Conservation (phyloP, 1,140 invertebrate genomes). For the Polyergus mexicanus region DNA sequence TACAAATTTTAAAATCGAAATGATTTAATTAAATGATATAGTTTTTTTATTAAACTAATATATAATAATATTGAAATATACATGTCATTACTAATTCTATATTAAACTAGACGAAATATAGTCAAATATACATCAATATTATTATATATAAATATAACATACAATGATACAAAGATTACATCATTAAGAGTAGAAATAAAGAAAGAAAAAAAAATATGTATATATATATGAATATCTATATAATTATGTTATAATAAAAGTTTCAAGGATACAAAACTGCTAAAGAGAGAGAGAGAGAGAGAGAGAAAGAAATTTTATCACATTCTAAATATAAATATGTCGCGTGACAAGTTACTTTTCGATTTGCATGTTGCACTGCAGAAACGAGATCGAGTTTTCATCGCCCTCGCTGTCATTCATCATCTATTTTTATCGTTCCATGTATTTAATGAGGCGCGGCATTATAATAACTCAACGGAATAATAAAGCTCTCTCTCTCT, state of each 20-base stretch:
- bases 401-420: background rate
- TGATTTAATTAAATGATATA: background rate
- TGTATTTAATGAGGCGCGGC: conserved; percentile 38
- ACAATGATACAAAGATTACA: background rate
- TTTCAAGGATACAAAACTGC: background rate
- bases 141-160: too few relatives aligned
- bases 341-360: background rate
- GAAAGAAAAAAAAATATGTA: too few relatives aligned
- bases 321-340: background rate
- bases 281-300: background rate
- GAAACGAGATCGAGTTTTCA: background rate
- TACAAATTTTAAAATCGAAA: background rate
- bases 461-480: conserved; percentile 53
- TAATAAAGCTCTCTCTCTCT: conserved; percentile 66
- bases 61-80: background rate
- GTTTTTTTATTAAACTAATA: background rate
- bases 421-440: conserved; percentile 31
- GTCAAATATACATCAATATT: too few relatives aligned
- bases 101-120: background rate
- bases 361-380: background rate
- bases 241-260: background rate
- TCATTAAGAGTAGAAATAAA: background rate
- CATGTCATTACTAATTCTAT: background rate
- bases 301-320: background rate
- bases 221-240: too few relatives aligned